These are phyloP conservation scores for Callinectes sapidus DNA, from an alignment of 2,888 invertebrate species.

Conservation along the genomic window DNA sequence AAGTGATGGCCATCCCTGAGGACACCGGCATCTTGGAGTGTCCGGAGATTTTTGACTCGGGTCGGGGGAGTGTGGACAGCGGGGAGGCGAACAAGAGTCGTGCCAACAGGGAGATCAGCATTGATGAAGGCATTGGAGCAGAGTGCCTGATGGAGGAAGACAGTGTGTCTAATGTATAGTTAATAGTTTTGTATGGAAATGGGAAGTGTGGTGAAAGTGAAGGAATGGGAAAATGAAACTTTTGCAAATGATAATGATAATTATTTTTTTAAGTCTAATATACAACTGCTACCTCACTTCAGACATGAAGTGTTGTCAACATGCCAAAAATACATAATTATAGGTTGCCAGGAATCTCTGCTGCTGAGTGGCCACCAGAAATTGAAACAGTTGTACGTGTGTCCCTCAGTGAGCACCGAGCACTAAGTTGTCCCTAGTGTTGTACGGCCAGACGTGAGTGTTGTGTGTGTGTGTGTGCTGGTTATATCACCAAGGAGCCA, in stretches of 20 bases:
- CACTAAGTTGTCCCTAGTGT: neutral
- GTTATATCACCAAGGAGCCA: neutral
- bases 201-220: neutral
- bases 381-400: neutral
- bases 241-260: neutral
- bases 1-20: constrained; percentile 60
- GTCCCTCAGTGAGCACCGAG: neutral
- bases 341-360: neutral
- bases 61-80: constrained; percentile 57
- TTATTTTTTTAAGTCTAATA: neutral
- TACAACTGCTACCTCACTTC: constrained; percentile 33
- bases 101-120: constrained; percentile 54
- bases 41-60: constrained; percentile 56
- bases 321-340: constrained; percentile 27
- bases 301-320: constrained; percentile 13
- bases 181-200: neutral
- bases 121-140: constrained; percentile 60
- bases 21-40: constrained; percentile 51
- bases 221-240: neutral
- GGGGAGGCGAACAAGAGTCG: constrained; percentile 51
- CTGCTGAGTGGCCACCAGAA: neutral
- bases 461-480: neutral
- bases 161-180: neutral
- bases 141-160: constrained; percentile 57
- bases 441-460: neutral